Base-by-base conservation (phyloP, 1,140 invertebrate genomes). In the Pseudomyrmex gracilis region DNA sequence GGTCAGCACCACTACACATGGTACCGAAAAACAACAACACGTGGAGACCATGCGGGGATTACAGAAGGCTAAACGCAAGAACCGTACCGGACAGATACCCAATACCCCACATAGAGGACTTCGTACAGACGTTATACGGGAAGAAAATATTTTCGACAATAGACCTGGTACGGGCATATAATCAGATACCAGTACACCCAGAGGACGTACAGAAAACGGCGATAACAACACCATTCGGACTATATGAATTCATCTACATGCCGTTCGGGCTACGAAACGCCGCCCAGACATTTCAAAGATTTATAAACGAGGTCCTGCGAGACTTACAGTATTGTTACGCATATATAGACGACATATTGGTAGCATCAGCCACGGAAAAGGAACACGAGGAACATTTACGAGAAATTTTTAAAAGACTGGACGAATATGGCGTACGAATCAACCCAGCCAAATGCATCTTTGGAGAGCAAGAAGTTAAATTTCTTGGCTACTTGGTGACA, bases 91-190 rank as follows among this genome's bases (percentile, higher is more conserved):
- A 58, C 57, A 15, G 71, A 0, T 92, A 91, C 71, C 92, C 91
- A 45, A 60, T 0, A n/a, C 89, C 89, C 0, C 43, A 83, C 22
- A 55, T 90, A 12, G 53, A 86, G 0, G 85, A 90, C 51, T 86
- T 90, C 7, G 73, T 95, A 2, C 84, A 91, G n/a, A 57, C 57
- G 1, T 57, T 95, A 2, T 51, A 61, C 0, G 91, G 90, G 0
- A 70, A 87, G 2, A 86, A 61, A 7, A 89, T 90, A 24, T 95
- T 95, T 67, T 87, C 91, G 1, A 87, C 87, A 0, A 45, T 95
- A 2, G 94, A 95, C 88, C 51, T 95, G 1, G 66, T 76, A 0
- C 86, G 87, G 20, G 95, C 95, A 0, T 95, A 94, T 83, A 92
- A 92, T 84, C 94, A 90, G 53, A 85, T 91, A 4, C 89, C 84